A percentile compares a stretch with the other conserved stretches of the same genome.
Conservation (phyloP, 2,113 vertebrate species). For the Antigone vipio region DNA sequence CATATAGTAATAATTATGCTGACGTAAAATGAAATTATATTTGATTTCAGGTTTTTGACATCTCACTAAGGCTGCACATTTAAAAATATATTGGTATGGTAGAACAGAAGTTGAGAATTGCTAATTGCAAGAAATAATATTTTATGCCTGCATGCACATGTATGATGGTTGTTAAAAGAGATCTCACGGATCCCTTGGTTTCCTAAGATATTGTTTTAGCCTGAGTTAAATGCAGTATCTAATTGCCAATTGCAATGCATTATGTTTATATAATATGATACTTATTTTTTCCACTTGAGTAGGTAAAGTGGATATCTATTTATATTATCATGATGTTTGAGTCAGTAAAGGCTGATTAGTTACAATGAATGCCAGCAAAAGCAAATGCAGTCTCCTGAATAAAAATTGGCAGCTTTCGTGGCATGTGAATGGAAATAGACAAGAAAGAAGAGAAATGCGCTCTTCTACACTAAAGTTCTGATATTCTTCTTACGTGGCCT, state of each 20-base stretch:
- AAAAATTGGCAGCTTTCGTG: constrained; percentile 29
- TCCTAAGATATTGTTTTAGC: constrained; percentile 28
- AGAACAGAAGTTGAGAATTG: constrained; percentile 19
- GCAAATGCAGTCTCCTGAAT: constrained; percentile 24
- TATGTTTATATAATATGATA: constrained; percentile 70
- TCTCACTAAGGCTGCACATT: neutral
- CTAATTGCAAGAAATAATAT: constrained; percentile 19
- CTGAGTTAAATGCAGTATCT: constrained; percentile 47
- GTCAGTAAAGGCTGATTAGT: constrained; percentile 44
- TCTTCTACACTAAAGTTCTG: neutral
- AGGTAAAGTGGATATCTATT: constrained; percentile 64
- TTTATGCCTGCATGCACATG: neutral
- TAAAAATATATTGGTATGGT: neutral
- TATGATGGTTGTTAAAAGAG: neutral
- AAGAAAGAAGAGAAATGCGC: neutral
- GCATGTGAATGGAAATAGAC: neutral
- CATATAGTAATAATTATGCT: neutral
- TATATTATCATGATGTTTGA: constrained; percentile 61
- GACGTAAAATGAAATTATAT: constrained; percentile 14
- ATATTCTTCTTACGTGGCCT: neutral
- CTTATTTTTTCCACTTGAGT: constrained; percentile 62
- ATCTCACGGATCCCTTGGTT: neutral
- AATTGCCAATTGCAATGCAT: constrained; percentile 58
- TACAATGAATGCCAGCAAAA: constrained; percentile 36
- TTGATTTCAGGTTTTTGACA: neutral